phyloP scores from a whole-genome alignment of 2,797 vertebrate species.

The Pipistrellus pygmaeus region DNA sequence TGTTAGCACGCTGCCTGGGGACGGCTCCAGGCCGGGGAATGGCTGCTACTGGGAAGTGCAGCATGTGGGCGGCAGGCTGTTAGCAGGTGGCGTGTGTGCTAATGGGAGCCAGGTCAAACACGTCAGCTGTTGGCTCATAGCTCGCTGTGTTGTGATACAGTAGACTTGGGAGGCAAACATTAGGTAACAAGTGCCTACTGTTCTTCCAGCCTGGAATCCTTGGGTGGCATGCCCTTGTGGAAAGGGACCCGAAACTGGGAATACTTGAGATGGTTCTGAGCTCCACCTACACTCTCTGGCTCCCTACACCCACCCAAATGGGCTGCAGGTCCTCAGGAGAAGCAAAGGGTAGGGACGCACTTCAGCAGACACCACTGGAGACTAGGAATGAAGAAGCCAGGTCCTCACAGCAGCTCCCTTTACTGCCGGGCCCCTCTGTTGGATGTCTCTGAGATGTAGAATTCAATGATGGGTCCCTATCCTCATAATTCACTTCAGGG shows the following conservation, averaged over 20 bases:
- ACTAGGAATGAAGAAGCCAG: not conserved
- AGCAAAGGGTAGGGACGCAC: not conserved
- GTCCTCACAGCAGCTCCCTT: not conserved
- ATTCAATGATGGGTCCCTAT: not conserved
- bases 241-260: fast-evolving
- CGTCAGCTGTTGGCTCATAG: slow-evolving; percentile 90
- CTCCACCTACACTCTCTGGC: fast-evolving
- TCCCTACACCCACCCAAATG: fast-evolving
- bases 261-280: fast-evolving
- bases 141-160: slow-evolving; percentile 79
- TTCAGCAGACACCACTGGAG: not conserved
- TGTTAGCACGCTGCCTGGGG: slow-evolving; percentile 99
- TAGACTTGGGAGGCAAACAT: slow-evolving; percentile 75
- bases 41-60: slow-evolving; percentile 96
- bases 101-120: slow-evolving; percentile 91
- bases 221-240: slow-evolving; percentile 28
- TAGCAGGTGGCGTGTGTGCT: slow-evolving; percentile 93
- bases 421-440: no score
- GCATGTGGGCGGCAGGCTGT: slow-evolving; percentile 92
- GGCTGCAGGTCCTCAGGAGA: not conserved
- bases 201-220: slow-evolving; percentile 74
- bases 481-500: fast-evolving
- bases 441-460: fast-evolving
- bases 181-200: slow-evolving; percentile 85
- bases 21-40: slow-evolving; percentile 96